Evolutionary conservation across 2,113 vertebrate genomes (phyloP).

Genomic region (Heliornis fulica): DNA sequence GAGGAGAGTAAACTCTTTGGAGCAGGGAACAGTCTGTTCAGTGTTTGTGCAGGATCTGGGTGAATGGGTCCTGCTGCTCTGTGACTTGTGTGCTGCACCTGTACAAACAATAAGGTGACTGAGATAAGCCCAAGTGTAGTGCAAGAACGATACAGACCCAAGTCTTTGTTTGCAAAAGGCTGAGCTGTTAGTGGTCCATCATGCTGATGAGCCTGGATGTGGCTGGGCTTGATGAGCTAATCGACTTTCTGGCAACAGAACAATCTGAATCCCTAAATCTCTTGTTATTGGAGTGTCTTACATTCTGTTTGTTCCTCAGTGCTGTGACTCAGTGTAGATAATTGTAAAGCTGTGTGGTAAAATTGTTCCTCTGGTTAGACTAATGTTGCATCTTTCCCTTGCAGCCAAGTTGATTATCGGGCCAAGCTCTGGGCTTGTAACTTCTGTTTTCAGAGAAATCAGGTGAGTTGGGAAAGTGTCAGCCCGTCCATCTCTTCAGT

Average conservation of each 20-base stretch:
- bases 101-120: background rate
- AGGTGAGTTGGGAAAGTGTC: conserved; percentile 73
- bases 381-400: background rate
- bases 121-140: background rate
- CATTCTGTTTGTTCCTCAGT: background rate
- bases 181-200: background rate
- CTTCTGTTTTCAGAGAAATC: conserved; percentile 98
- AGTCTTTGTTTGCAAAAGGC: background rate
- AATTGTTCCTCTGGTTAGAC: background rate
- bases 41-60: background rate
- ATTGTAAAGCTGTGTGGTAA: background rate
- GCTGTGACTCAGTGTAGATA: background rate
- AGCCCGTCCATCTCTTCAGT: background rate
- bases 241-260: background rate
- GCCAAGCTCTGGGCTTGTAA: conserved; percentile 99
- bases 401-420: conserved; percentile 94
- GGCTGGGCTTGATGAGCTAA: background rate
- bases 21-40: background rate
- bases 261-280: background rate
- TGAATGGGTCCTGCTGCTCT: background rate
- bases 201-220: background rate
- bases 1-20: background rate
- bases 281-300: background rate
- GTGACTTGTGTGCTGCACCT: background rate
- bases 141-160: background rate